These are phyloP conservation scores for Agrilus mali DNA, from an alignment of 2,888 invertebrate species.

Conservation along the genomic window DNA sequence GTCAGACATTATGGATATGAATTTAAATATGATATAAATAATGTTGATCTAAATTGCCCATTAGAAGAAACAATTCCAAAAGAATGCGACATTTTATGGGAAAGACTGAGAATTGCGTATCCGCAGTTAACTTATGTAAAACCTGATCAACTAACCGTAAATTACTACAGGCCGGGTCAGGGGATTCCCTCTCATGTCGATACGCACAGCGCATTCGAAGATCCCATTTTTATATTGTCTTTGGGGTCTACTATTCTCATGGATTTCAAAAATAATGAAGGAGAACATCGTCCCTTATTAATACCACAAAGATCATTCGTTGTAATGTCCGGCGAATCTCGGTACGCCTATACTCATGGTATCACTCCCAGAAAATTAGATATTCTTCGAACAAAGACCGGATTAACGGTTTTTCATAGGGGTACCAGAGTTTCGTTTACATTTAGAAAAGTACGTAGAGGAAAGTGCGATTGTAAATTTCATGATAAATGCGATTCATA, in stretches of 20 bases:
- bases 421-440: slow-evolving; percentile 70
- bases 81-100: slow-evolving; percentile 54
- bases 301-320: slow-evolving; percentile 62
- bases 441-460: slow-evolving; percentile 53
- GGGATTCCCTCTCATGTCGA: slow-evolving; percentile 94
- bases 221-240: slow-evolving; percentile 77
- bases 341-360: slow-evolving; percentile 75
- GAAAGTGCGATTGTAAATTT: slow-evolving; percentile 52
- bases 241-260: slow-evolving; percentile 72
- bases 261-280: slow-evolving; percentile 67
- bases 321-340: slow-evolving; percentile 61
- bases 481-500: slow-evolving; percentile 54
- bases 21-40: slow-evolving; percentile 78
- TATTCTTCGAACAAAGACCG: slow-evolving; percentile 43
- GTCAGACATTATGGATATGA: slow-evolving; percentile 89
- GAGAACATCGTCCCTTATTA: slow-evolving; percentile 45
- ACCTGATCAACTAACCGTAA: slow-evolving; percentile 79
- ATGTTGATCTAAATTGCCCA: slow-evolving; percentile 61
- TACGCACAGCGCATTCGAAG: slow-evolving; percentile 87
- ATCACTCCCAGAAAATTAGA: slow-evolving; percentile 79
- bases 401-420: slow-evolving; percentile 42
- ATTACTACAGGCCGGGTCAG: slow-evolving; percentile 74
- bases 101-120: slow-evolving; percentile 34
- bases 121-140: slow-evolving; percentile 28
- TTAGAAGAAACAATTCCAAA: slow-evolving; percentile 55